Conservation (phyloP, 2,888 invertebrate species). For the Petrolisthes cinctipes region DNA sequence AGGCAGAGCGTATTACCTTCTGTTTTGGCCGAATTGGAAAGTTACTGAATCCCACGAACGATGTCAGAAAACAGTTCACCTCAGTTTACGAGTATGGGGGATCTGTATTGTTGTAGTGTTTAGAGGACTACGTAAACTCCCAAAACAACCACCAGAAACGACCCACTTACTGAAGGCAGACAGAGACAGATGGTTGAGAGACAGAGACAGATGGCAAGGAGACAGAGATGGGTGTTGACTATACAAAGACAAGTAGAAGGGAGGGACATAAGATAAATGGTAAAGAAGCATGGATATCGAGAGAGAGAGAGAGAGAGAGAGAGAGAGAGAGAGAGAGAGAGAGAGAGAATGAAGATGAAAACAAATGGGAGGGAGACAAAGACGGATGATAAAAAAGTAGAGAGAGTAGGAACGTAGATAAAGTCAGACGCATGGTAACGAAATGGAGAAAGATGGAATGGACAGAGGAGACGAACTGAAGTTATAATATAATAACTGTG, state of each 20-base stretch:
- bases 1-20: no score
- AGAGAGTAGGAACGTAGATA: constrained; percentile 24
- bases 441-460: neutral
- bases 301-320: constrained; percentile 29
- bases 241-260: neutral
- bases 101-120: no score
- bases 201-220: neutral
- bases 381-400: neutral
- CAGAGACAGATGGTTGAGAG: neutral
- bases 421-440: neutral
- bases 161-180: neutral
- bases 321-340: constrained; percentile 40
- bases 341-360: constrained; percentile 26
- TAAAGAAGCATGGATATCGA: neutral
- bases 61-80: no score
- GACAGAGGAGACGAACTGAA: neutral
- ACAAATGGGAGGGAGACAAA: neutral
- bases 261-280: constrained; percentile 18
- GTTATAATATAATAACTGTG: neutral
- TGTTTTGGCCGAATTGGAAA: no score
- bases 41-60: no score
- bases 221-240: neutral
- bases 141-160: no score
- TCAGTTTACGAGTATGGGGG: no score
- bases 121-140: no score